phyloP scores from a whole-genome alignment of 2,888 invertebrate species.

The Globia sparganii region DNA sequence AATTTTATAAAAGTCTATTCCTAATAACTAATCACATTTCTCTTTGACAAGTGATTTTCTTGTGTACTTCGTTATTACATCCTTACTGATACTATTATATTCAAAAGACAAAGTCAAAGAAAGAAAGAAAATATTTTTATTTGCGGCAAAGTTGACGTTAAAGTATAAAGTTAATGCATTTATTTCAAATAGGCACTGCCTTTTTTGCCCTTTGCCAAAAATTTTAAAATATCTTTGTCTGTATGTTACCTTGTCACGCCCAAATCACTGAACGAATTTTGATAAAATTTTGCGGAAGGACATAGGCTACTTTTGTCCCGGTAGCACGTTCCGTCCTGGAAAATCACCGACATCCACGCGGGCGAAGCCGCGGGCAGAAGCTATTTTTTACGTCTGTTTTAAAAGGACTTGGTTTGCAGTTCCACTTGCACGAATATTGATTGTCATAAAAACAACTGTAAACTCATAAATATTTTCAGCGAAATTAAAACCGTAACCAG shows the following conservation, averaged over 20 bases:
- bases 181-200: no score
- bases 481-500: slow-evolving; percentile 19
- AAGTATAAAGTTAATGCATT: no score
- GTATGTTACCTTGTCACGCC: not conserved
- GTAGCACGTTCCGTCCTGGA: not conserved
- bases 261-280: not conserved
- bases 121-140: no score
- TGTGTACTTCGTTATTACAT: not conserved
- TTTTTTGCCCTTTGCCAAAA: no score
- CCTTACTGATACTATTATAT: no score
- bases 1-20: not conserved
- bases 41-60: no score
- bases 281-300: not conserved
- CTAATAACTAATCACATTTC: not conserved
- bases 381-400: not conserved
- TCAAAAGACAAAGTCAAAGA: no score
- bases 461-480: not conserved
- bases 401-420: not conserved
- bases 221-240: no score
- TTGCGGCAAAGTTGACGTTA: no score
- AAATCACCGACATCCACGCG: not conserved
- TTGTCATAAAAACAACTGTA: slow-evolving; percentile 4
- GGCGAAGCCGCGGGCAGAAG: not conserved
- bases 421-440: not conserved
- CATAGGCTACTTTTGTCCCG: not conserved